Evolutionary conservation across 35 echinoderm and acorn worm genomes (phyloP).

Genomic region (Holothuria glaberrima): DNA sequence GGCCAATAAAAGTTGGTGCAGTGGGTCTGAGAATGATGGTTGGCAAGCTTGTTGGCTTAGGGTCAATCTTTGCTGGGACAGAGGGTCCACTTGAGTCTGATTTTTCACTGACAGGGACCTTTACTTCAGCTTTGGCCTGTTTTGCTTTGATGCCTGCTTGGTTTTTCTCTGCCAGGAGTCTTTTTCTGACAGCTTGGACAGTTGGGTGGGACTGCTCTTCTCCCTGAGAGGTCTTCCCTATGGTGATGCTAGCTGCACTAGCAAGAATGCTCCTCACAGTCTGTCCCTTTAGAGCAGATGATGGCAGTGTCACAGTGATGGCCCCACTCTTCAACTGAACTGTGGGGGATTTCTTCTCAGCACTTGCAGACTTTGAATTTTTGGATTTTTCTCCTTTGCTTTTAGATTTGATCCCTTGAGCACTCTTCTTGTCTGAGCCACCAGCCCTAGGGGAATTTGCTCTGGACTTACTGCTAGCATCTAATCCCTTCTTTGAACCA

Average conservation of each 20-base stretch:
- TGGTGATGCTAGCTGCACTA: conserved; percentile 58
- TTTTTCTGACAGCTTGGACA: conserved; percentile 43
- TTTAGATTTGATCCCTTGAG: conserved; percentile 8
- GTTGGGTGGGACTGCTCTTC: conserved; percentile 58
- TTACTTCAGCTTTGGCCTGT: neutral
- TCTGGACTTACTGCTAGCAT: neutral
- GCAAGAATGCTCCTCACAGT: conserved; percentile 74
- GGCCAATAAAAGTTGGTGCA: neutral
- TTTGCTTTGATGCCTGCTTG: neutral
- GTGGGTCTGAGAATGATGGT: conserved; percentile 49
- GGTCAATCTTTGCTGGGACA: neutral
- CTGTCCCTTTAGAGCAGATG: conserved; percentile 66
- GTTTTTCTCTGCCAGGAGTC: conserved; percentile 42
- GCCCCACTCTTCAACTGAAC: conserved; percentile 57
- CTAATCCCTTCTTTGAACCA: neutral
- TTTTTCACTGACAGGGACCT: neutral
- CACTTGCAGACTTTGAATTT: conserved; percentile 25
- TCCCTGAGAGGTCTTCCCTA: conserved; percentile 7
- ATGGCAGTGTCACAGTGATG: conserved; percentile 69
- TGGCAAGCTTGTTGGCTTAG: neutral
- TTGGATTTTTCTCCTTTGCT: conserved; percentile 58
- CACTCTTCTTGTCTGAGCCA: conserved; percentile 16
- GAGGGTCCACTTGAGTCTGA: neutral
- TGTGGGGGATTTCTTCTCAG: conserved; percentile 49
- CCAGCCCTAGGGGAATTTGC: conserved; percentile 13